These are phyloP conservation scores for Pocota personata DNA, from an alignment of 2,888 invertebrate genomes.

Conservation along the genomic window DNA sequence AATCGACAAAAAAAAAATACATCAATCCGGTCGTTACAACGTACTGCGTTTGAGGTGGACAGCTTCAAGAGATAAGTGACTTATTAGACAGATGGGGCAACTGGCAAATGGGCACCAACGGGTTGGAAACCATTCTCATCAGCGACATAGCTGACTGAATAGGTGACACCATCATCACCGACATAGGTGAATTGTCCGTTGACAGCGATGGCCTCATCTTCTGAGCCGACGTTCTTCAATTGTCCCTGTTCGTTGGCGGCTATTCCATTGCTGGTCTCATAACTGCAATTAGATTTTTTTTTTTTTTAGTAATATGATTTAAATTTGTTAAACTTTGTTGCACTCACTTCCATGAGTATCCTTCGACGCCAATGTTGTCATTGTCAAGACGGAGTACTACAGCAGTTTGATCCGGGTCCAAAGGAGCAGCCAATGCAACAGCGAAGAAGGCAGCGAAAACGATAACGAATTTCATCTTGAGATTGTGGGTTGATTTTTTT, in stretches of 20 bases:
- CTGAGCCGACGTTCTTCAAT: constrained; percentile 83
- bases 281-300: constrained; percentile 79
- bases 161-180: constrained; percentile 84
- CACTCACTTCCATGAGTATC: constrained; percentile 85
- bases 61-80: neutral
- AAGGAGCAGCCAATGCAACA: constrained; percentile 77
- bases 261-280: constrained; percentile 84
- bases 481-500: too few species aligned
- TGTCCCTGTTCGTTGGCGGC: constrained; percentile 83
- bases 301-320: constrained; percentile 13
- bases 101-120: constrained; percentile 83
- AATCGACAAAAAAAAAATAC: constrained; percentile 24
- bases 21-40: constrained; percentile 40
- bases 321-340: neutral
- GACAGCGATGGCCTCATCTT: constrained; percentile 83
- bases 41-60: constrained; percentile 29
- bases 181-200: constrained; percentile 83
- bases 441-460: constrained; percentile 79
- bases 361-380: constrained; percentile 84
- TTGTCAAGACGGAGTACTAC: constrained; percentile 84
- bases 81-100: constrained; percentile 77
- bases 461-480: constrained; percentile 80
- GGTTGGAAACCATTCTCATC: constrained; percentile 82
- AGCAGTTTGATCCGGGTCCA: constrained; percentile 81
- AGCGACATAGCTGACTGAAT: constrained; percentile 83